Base-by-base conservation (phyloP, 2,797 vertebrate genomes). In the Argya squamiceps region DNA sequence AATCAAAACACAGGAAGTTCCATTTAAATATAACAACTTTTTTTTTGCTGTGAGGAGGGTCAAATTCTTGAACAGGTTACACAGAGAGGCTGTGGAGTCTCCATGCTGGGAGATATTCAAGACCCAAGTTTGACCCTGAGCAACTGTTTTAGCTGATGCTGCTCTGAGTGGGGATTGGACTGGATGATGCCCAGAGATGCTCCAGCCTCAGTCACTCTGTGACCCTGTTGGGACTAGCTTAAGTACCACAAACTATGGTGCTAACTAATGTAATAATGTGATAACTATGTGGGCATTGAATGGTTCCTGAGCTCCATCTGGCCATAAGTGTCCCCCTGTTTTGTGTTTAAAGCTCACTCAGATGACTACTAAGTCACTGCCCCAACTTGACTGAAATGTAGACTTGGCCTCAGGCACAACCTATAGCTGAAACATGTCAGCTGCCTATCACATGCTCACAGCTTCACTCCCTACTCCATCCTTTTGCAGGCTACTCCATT, bases 281-380 rank as follows among this genome's bases (percentile, higher is more conserved):
- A 30, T 60, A 89, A 70, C 39, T 75, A 16, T 0, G 0, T 29
- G 52, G 60, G 47, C 60, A 76, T 18, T 23, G 24, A 63, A 46
- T n/a, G 73, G 34, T 22, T 74, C 23, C 63, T 59, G 60, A 85
- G 58, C 47, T 85, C 37, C 41, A 30, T 41, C 24, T 84, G 60
- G 41, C 69, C 4, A 1, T 7, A 6, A 50, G 13, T 7, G 9
- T 67, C 12, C 18, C 23, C 14, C 6, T 1, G 3, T 22, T 67
- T 17, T n/a, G 16, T 63, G 44, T 56, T 83, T 84, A 86, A 88
- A 81, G 30, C 26, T 95, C 60, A 39, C 49, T 91, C 60, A 56
- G 55, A 63, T 49, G 59, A n/a, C 27, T 37, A 27, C 2, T 22
- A 70, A 64, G n/a, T 68, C 62, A 47, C 10, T 56, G 37, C 11